Conservation (phyloP, 2,888 invertebrate species). For the Trachelus stipa region DNA sequence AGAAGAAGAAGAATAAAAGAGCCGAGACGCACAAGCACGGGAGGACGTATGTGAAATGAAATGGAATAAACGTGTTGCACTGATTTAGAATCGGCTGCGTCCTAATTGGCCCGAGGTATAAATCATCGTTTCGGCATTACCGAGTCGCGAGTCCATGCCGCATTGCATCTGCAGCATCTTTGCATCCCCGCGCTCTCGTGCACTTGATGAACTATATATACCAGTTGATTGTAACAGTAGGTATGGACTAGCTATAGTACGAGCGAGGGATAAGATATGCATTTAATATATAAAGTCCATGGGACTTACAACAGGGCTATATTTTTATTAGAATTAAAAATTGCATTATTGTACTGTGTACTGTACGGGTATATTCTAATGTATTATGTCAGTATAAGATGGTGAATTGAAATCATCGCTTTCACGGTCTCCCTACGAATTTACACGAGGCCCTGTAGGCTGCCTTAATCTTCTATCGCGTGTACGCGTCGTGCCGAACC, state of each 20-base stretch:
- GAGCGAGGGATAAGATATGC: background rate
- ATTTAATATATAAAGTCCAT: background rate
- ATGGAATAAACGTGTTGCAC: constrained; percentile 15
- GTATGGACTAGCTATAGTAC: background rate
- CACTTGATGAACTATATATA: background rate
- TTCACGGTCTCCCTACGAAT: background rate
- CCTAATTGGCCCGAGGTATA: constrained; percentile 38
- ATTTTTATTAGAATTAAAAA: background rate
- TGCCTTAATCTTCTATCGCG: background rate
- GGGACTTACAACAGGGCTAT: background rate
- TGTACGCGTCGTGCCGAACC: background rate
- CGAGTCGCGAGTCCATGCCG: background rate
- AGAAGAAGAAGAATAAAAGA: background rate
- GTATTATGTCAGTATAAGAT: background rate
- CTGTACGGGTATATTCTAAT: background rate
- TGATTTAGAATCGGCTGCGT: constrained; percentile 20
- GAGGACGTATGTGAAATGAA: background rate
- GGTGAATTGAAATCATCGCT: background rate
- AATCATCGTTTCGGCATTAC: constrained; percentile 33
- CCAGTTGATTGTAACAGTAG: background rate
- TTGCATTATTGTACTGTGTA: background rate
- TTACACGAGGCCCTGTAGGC: background rate
- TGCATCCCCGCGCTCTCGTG: background rate
- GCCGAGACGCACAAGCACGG: background rate
- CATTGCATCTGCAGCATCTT: constrained; percentile 1